Conservation (phyloP, 2,888 invertebrate genomes). For the Malacosoma neustria region DNA sequence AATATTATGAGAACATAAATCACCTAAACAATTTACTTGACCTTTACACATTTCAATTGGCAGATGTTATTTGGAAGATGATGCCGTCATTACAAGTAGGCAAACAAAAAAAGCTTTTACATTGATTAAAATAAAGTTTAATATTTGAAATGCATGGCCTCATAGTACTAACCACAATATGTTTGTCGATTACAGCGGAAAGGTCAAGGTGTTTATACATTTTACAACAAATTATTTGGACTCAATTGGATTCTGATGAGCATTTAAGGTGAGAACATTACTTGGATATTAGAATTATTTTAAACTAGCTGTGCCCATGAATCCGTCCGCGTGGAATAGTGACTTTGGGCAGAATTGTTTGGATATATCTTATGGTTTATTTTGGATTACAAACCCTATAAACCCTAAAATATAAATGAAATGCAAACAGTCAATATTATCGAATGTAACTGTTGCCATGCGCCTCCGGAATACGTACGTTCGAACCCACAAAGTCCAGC, state of each 20-base stretch:
- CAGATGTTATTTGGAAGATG: slow-evolving; percentile 38
- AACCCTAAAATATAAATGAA: too few relatives aligned
- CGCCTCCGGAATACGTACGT: too few relatives aligned
- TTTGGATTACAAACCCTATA: too few relatives aligned
- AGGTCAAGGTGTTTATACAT: slow-evolving; percentile 60
- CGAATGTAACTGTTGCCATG: too few relatives aligned
- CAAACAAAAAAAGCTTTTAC: slow-evolving; percentile 27
- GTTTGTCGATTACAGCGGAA: slow-evolving; percentile 31
- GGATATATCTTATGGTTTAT: too few relatives aligned
- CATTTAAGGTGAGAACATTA: slow-evolving; percentile 32
- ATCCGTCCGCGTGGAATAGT: too few relatives aligned
- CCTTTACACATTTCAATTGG: slow-evolving; percentile 47
- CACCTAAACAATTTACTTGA: slow-evolving; percentile 12
- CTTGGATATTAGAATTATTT: slow-evolving; percentile 4
- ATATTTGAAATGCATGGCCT: slow-evolving; percentile 15
- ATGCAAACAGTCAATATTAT: too few relatives aligned
- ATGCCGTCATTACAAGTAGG: slow-evolving; percentile 21
- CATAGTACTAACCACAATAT: slow-evolving; percentile 26
- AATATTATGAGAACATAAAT: slow-evolving; percentile 5
- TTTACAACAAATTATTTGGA: slow-evolving; percentile 50
- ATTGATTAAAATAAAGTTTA: slow-evolving; percentile 26
- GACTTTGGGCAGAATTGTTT: too few relatives aligned
- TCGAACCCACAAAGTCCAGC: too few relatives aligned
- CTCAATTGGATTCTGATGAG: slow-evolving; percentile 58
- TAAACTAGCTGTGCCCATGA: too few relatives aligned